Base-by-base conservation (phyloP, 1,140 invertebrate species). In the Drosophila orena region DNA sequence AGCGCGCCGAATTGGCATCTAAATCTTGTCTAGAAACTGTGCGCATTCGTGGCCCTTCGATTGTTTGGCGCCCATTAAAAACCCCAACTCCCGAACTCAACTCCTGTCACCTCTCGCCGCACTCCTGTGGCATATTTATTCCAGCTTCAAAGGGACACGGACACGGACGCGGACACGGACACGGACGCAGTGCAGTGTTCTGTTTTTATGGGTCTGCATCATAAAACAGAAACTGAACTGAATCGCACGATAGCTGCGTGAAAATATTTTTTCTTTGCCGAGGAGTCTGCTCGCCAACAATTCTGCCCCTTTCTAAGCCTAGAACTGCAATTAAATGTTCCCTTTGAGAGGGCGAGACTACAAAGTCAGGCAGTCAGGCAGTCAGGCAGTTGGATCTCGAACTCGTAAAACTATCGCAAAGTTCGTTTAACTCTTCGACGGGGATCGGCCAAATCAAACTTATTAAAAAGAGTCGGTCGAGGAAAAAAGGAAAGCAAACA, bases 11-110 rank as follows among this genome's bases (percentile, higher is more conserved):
- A 77, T 70, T 56, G 55, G 60, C 83, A 79, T 86, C 84, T 73
- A 86, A 83, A 86, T 86, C 81, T 86, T 86, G 83, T 86, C 79
- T 89, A 86, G 70, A 71, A 75, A 69, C 66, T 69, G 62, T 64
- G 57, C 65, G 15, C 44, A 15, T 30, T 57, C 68, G 73, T 58
- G 56, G 72, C 80, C 75, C 79, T 86, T 86, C 79, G 84, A 86
- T 86, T 88, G 83, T 89, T 56, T 76, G 59, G 74, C 60, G 74
- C 57, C 81, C 84, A 88, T 86, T 86, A 86, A 86, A 74, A 86
- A 79, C 66, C 66, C 52, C 73, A 72, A 57, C 75, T 30, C 7
- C 30, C 59, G 35, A 34, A 43, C 12, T 30, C 7, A 11, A 43
- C 20, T 37, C 34, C 71, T 57, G 42, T 37, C 59, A 50, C 46